phyloP scores from a whole-genome alignment of 2,113 vertebrate genomes.

The Melanerpes formicivorus region DNA sequence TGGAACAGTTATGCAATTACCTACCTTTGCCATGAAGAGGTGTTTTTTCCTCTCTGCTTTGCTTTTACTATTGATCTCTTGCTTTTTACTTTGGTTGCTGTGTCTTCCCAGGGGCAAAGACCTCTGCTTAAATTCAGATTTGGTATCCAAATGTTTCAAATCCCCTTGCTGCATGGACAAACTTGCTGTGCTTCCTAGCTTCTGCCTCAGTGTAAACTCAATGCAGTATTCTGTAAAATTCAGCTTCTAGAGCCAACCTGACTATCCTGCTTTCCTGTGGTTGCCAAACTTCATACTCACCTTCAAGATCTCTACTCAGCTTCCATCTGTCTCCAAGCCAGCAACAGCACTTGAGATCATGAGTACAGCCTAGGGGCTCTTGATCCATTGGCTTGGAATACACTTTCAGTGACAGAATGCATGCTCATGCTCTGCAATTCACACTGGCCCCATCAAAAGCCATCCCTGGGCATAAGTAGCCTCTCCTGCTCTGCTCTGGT shows the following conservation, averaged over 20 bases:
- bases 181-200: not conserved
- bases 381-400: not conserved
- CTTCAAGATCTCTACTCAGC: not conserved
- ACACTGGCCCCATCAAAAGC: not conserved
- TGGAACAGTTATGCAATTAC: slow-evolving; percentile 20
- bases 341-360: not conserved
- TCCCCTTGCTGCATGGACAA: not conserved
- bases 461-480: not conserved
- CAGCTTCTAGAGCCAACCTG: not conserved
- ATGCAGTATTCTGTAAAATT: not conserved
- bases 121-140: not conserved
- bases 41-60: not conserved
- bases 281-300: not conserved
- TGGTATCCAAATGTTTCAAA: not conserved
- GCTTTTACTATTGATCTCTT: not conserved
- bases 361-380: not conserved
- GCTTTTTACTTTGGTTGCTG: not conserved
- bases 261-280: not conserved
- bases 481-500: not conserved
- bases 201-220: not conserved
- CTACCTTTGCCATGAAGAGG: not conserved
- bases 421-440: not conserved
- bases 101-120: not conserved
- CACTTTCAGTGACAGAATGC: not conserved
- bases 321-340: not conserved